A percentile compares a stretch with the other conserved stretches of the same genome.
Evolutionary conservation across 2,113 vertebrate species (phyloP).

Genomic region (Xiphophorus couchianus): DNA sequence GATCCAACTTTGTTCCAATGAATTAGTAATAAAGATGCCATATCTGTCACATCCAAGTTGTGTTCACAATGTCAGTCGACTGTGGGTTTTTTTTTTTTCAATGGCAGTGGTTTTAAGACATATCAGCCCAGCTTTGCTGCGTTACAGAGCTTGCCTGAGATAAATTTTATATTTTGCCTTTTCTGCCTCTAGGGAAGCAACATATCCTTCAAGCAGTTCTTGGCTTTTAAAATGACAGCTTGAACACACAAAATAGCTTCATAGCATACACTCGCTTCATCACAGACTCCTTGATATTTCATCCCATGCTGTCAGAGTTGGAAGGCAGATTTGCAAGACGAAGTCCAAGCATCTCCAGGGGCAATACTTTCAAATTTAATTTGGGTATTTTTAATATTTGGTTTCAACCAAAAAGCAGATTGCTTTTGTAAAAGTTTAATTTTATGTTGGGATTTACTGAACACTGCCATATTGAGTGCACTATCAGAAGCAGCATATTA

Average conservation of each 20-base stretch:
- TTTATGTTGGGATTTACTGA: background rate
- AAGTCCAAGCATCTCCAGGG: background rate
- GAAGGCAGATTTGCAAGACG: background rate
- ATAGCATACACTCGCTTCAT: constrained; percentile 1
- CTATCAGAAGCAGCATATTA: constrained; percentile 8
- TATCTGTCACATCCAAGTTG: constrained; percentile 10
- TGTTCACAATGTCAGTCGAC: constrained; percentile 3
- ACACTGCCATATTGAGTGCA: background rate
- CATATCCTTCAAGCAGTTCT: constrained; percentile 2
- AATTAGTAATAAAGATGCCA: constrained; percentile 46
- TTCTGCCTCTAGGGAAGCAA: background rate
- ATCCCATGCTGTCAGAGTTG: background rate
- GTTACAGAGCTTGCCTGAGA: constrained; percentile 11
- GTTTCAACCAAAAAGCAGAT: background rate
- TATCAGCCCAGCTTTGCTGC: background rate
- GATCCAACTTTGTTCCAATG: constrained; percentile 29
- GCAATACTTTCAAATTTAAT: background rate
- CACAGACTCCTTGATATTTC: constrained; percentile 13
- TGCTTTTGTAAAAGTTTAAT: background rate
- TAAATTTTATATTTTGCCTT: constrained; percentile 5
- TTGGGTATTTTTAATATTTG: background rate
- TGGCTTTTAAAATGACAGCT: constrained; percentile 19
- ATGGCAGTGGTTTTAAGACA: constrained; percentile 14
- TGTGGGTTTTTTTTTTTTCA: constrained; percentile 19
- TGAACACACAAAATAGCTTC: constrained; percentile 9